Evolutionary conservation across 1,140 invertebrate genomes (phyloP).

Genomic region (Neuroterus valhalla): DNA sequence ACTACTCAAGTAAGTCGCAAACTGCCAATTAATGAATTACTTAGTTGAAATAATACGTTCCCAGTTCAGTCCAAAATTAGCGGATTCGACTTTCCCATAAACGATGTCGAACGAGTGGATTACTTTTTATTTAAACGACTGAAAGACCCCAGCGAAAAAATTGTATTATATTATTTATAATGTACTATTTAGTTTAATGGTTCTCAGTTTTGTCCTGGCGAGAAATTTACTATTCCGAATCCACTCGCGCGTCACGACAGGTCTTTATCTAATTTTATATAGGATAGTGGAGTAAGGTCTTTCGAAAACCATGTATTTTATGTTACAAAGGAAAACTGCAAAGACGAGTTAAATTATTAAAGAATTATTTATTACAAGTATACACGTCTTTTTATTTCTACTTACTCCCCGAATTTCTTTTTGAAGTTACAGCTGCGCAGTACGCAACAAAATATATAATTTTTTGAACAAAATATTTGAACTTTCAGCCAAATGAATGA

Average conservation of each 20-base stretch:
- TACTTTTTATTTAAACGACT: constrained; percentile 12
- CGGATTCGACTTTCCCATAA: constrained; percentile 7
- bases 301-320: constrained; percentile 47
- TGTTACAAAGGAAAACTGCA: constrained; percentile 52
- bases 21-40: constrained; percentile 28
- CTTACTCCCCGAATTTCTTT: neutral
- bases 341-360: constrained; percentile 62
- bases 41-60: constrained; percentile 27
- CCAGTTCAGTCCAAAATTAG: constrained; percentile 9
- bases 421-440: no score
- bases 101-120: constrained; percentile 16
- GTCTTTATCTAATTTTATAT: constrained; percentile 21
- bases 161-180: constrained; percentile 7
- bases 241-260: constrained; percentile 5
- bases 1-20: neutral
- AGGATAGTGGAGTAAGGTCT: constrained; percentile 18
- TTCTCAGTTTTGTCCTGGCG: neutral
- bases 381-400: neutral
- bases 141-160: constrained; percentile 8
- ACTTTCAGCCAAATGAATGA: no score
- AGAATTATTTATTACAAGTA: constrained; percentile 61
- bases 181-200: neutral
- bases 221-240: constrained; percentile 23
- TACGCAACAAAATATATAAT: no score
- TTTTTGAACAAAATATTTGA: no score